Conservation (phyloP, 2,888 invertebrate genomes). For the Unio pictorum region DNA sequence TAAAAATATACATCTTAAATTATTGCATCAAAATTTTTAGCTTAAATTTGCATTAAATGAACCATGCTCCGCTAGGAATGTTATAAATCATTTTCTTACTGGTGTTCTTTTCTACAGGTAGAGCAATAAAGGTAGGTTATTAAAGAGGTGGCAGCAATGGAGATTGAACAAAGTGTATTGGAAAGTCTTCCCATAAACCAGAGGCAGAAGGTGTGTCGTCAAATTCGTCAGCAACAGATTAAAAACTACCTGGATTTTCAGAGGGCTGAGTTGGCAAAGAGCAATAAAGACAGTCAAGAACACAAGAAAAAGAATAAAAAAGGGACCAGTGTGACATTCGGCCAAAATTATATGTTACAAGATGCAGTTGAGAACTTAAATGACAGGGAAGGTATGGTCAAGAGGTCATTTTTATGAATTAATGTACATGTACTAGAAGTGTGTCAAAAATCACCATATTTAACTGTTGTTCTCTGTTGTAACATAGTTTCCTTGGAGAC, state of each 20-base stretch:
- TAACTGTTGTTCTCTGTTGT: too few relatives aligned
- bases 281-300: background rate
- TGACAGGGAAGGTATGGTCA: slow-evolving; percentile 44
- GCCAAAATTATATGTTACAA: slow-evolving; percentile 28
- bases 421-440: too few relatives aligned
- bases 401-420: too few relatives aligned
- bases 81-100: too few relatives aligned
- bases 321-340: slow-evolving; percentile 31
- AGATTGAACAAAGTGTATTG: slow-evolving; percentile 42
- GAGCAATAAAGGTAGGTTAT: too few relatives aligned
- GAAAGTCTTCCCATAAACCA: slow-evolving; percentile 43
- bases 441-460: too few relatives aligned
- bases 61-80: too few relatives aligned
- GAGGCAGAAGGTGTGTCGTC: slow-evolving; percentile 41
- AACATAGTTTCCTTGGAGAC: too few relatives aligned
- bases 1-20: too few relatives aligned
- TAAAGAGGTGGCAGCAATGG: slow-evolving; percentile 10
- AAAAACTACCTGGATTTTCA: slow-evolving; percentile 41
- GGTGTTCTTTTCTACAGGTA: too few relatives aligned
- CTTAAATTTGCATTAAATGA: too few relatives aligned
- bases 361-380: slow-evolving; percentile 49
- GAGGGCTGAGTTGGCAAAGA: slow-evolving; percentile 6
- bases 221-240: slow-evolving; percentile 50
- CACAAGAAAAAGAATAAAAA: slow-evolving; percentile 32
- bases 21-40: too few relatives aligned